A percentile compares a stretch with the other conserved stretches of the same genome.
These are phyloP conservation scores for Dryocosmus kuriphilus DNA, from an alignment of 2,888 invertebrate species.

Conservation along the genomic window DNA sequence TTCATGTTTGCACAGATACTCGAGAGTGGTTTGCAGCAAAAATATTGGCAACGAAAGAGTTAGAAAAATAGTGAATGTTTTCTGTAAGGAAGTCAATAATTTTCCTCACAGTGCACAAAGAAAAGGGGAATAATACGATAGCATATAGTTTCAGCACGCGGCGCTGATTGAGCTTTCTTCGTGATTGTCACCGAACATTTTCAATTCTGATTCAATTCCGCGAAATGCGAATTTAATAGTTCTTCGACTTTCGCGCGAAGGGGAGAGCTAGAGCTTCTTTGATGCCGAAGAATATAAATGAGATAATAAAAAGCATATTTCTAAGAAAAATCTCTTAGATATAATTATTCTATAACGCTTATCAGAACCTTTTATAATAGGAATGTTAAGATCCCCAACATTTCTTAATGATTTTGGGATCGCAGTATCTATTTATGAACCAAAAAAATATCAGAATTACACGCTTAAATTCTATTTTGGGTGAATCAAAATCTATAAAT, in stretches of 20 bases:
- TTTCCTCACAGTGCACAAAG: constrained; percentile 1
- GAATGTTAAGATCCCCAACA: too few species aligned
- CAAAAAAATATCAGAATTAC: too few species aligned
- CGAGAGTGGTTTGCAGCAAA: background rate
- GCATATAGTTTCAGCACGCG: constrained; percentile 18
- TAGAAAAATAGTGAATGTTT: constrained; percentile 26
- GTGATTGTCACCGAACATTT: constrained; percentile 38
- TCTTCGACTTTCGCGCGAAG: constrained; percentile 35
- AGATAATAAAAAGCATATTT: constrained; percentile 31
- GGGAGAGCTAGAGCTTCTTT: constrained; percentile 40
- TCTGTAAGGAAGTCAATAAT: constrained; percentile 26
- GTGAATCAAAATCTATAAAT: too few species aligned
- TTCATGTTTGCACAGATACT: constrained; percentile 11
- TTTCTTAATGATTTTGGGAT: too few species aligned
- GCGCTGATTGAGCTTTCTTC: constrained; percentile 3
- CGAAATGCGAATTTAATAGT: constrained; percentile 47
- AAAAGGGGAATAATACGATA: constrained; percentile 1
- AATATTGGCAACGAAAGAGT: background rate
- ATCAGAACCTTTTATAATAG: background rate
- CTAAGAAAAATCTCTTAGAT: constrained; percentile 8
- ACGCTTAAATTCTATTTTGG: too few species aligned
- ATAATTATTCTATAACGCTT: constrained; percentile 25
- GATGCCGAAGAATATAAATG: constrained; percentile 27
- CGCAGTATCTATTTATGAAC: too few species aligned
- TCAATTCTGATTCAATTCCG: constrained; percentile 48